A percentile compares a stretch with the other conserved stretches of the same genome.
These are phyloP conservation scores for Saimiri boliviensis DNA, from an alignment of 2,113 vertebrate species.

Conservation along the genomic window DNA sequence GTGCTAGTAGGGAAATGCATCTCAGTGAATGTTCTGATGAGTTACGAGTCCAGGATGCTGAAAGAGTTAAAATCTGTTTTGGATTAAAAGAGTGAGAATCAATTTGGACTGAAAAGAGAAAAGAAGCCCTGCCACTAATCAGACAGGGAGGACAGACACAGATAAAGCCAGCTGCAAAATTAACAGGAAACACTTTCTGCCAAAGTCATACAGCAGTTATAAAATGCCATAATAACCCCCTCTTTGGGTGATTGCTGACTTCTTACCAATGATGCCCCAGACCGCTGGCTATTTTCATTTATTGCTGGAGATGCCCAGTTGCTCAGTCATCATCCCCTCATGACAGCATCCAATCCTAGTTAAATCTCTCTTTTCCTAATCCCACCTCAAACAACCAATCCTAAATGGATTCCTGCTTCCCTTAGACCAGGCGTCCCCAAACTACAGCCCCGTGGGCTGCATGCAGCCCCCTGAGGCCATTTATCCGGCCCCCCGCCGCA, in stretches of 20 bases:
- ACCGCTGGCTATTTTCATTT: background rate
- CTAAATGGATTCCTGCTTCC: background rate
- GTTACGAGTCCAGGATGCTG: background rate
- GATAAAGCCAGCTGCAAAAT: background rate
- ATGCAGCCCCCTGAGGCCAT: too few species aligned
- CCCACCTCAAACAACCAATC: background rate
- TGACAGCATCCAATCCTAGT: background rate
- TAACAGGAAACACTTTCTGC: conserved; percentile 8
- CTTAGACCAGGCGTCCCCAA: too few species aligned
- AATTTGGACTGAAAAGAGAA: conserved; percentile 3
- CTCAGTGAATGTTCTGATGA: background rate
- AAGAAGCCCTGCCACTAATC: background rate
- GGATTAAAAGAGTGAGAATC: conserved; percentile 31
- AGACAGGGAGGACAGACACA: background rate
- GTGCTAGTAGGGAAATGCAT: background rate
- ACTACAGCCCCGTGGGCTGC: too few species aligned
- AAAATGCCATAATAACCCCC: background rate
- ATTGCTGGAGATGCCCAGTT: background rate
- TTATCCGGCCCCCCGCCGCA: too few species aligned
- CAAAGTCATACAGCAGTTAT: background rate
- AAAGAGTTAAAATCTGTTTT: conserved; percentile 39
- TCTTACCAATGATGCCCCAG: background rate
- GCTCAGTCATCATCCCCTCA: background rate
- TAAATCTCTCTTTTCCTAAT: background rate
- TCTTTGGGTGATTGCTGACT: conserved; percentile 2